phyloP scores from a whole-genome alignment of 2,113 vertebrate genomes.

The Solenodon paradoxus region DNA sequence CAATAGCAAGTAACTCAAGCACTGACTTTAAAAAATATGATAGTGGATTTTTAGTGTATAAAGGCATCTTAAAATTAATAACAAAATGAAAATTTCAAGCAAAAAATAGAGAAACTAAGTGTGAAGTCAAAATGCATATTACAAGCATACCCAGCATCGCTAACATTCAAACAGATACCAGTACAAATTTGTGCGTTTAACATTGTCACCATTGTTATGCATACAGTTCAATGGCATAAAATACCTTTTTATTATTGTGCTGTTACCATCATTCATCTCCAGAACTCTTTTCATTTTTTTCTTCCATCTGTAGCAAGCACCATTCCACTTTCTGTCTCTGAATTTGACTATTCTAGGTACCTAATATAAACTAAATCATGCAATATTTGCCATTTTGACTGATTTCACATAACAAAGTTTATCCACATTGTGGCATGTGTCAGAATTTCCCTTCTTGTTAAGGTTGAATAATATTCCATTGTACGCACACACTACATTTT shows the following conservation, averaged over 20 bases:
- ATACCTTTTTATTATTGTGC: background rate
- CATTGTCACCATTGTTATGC: background rate
- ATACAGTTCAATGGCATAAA: background rate
- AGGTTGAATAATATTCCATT: too few relatives aligned
- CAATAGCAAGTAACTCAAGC: background rate
- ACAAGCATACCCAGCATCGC: background rate
- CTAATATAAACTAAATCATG: background rate
- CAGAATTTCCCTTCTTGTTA: too few relatives aligned
- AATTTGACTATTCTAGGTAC: background rate
- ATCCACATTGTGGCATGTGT: background rate
- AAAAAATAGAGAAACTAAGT: constrained; percentile 1
- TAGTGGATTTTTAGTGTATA: background rate
- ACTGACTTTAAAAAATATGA: background rate
- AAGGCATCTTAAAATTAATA: background rate
- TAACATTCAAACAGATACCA: background rate
- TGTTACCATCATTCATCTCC: background rate
- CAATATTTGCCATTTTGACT: background rate
- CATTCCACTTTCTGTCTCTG: background rate
- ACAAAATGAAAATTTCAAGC: background rate
- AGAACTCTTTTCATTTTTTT: too few relatives aligned
- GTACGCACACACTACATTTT: too few relatives aligned
- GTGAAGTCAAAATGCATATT: background rate
- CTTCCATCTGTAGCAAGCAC: background rate
- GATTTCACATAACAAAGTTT: background rate
- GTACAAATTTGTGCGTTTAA: background rate